phyloP scores from a whole-genome alignment of 2,113 vertebrate species.

The Piprites chloris region DNA sequence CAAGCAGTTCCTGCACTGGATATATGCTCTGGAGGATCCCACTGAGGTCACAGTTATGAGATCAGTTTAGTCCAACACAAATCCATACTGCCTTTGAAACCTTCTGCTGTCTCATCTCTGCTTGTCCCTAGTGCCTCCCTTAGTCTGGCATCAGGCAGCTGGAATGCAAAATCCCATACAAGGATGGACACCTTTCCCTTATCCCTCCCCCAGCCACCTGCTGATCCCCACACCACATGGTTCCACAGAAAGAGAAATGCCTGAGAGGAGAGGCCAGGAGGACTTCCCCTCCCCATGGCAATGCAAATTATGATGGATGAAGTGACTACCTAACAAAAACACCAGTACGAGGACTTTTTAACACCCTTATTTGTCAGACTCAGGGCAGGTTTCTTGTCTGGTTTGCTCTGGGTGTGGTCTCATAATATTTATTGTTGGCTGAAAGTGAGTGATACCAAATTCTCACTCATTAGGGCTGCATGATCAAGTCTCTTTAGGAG shows the following conservation, averaged over 20 bases:
- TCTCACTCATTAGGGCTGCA: neutral
- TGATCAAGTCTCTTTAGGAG: neutral
- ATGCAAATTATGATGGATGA: neutral
- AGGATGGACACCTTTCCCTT: neutral
- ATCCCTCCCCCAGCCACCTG: rapidly evolving
- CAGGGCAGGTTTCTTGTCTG: neutral
- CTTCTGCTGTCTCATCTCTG: neutral
- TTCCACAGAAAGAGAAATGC: neutral
- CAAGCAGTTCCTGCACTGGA: neutral
- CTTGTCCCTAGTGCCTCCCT: neutral
- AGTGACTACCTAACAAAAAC: neutral
- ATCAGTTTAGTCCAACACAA: neutral
- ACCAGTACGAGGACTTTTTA: neutral
- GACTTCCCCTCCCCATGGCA: neutral
- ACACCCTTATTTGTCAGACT: neutral
- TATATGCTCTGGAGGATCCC: neutral
- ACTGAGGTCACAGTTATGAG: neutral
- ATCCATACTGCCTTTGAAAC: neutral
- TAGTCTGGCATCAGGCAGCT: neutral
- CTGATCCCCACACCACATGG: neutral
- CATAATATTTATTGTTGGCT: neutral
- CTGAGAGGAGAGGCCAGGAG: neutral
- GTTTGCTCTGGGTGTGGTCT: neutral
- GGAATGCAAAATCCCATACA: neutral
- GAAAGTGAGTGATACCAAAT: neutral